These are phyloP conservation scores for Hecatera dysodea DNA, from an alignment of 2,888 invertebrate species.

Conservation along the genomic window DNA sequence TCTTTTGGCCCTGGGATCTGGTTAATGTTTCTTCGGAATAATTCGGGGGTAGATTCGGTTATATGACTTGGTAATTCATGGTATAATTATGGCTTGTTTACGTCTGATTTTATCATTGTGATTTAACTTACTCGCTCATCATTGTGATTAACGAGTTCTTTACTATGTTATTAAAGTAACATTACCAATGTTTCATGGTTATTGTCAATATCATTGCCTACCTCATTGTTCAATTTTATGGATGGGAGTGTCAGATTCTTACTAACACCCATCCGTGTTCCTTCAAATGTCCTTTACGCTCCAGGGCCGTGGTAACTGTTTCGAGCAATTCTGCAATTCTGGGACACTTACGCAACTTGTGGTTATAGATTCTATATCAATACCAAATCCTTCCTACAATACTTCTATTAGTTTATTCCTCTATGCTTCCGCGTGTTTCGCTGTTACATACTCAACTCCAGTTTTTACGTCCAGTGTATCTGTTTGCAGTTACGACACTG, in stretches of 20 bases:
- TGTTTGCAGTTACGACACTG: conserved; percentile 49
- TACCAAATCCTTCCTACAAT: neutral
- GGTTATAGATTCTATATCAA: neutral
- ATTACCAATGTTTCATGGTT: neutral
- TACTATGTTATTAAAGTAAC: neutral
- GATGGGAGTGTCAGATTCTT: too few species aligned
- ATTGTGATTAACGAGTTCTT: neutral
- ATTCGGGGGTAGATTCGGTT: conserved; percentile 2
- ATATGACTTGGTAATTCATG: neutral
- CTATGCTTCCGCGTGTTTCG: conserved; percentile 13
- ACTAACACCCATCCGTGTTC: too few species aligned
- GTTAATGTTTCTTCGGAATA: conserved; percentile 9
- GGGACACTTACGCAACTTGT: too few species aligned
- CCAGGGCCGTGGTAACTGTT: too few species aligned
- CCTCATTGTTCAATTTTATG: neutral
- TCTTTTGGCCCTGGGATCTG: neutral
- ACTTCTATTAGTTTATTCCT: neutral
- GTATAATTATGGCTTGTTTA: neutral
- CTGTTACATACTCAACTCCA: conserved; percentile 25
- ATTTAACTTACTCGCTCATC: neutral
- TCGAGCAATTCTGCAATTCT: too few species aligned
- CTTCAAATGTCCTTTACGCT: too few species aligned
- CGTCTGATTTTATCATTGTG: neutral
- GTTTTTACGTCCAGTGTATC: conserved; percentile 48
- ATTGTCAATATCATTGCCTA: neutral